phyloP scores from a whole-genome alignment of 2,888 invertebrate genomes.

The Pediacus dermestoides region DNA sequence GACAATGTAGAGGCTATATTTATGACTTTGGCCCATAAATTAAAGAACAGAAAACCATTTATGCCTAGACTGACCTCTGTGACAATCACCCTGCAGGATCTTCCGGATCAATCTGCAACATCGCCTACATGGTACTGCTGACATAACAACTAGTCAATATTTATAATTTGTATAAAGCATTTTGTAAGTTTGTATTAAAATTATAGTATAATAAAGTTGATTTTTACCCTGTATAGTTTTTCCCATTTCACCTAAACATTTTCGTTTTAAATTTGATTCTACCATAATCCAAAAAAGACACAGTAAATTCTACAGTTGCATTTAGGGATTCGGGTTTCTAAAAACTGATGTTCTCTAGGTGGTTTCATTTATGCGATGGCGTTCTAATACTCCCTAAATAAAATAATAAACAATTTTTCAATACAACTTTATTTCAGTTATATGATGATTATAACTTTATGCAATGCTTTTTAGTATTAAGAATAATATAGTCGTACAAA shows the following conservation, averaged over 20 bases:
- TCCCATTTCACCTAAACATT: too few species aligned
- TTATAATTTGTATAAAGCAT: conserved; percentile 1
- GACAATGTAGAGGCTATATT: conserved; percentile 80
- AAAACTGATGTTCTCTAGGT: too few species aligned
- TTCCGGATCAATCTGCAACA: neutral
- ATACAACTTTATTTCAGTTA: too few species aligned
- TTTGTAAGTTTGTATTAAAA: neutral
- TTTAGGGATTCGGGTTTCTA: too few species aligned
- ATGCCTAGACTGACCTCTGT: conserved; percentile 15
- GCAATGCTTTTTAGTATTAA: neutral
- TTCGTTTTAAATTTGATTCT: too few species aligned
- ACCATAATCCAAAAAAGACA: too few species aligned
- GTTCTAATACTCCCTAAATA: too few species aligned
- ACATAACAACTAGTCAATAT: neutral
- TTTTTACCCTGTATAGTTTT: too few species aligned
- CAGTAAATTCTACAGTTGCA: too few species aligned
- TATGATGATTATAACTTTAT: neutral
- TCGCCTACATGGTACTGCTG: conserved; percentile 1
- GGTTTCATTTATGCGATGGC: too few species aligned
- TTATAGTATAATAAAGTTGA: neutral
- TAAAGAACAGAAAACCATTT: conserved; percentile 61
- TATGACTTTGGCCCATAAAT: conserved; percentile 75
- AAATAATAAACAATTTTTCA: too few species aligned
- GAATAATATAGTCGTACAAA: conserved; percentile 1
- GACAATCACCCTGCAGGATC: conserved; percentile 2